Evolutionary conservation across 2,113 vertebrate genomes (phyloP).

Genomic region (Larimichthys polyactis): DNA sequence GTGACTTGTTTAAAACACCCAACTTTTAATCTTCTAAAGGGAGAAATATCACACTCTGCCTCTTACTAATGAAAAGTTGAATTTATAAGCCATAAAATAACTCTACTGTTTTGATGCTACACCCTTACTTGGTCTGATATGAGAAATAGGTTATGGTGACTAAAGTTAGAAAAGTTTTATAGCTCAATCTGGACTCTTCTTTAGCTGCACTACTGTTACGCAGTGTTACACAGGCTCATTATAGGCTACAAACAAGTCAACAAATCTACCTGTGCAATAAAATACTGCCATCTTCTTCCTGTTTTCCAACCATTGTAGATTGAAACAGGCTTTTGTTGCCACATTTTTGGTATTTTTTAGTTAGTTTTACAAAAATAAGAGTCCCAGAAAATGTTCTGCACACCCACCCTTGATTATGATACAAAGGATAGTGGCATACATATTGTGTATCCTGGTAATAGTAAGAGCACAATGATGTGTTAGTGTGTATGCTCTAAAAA

Average conservation of each 20-base stretch:
- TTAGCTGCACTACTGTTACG: too few species aligned
- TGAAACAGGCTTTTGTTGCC: neutral
- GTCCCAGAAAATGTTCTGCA: neutral
- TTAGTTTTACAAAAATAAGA: neutral
- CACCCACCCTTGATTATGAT: neutral
- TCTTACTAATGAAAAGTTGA: neutral
- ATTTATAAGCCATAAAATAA: too few species aligned
- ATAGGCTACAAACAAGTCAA: too few species aligned
- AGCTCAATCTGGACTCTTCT: too few species aligned
- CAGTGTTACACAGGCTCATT: too few species aligned
- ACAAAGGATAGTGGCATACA: neutral
- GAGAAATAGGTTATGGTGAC: neutral
- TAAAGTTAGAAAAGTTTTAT: too few species aligned
- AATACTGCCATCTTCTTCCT: neutral
- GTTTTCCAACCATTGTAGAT: neutral
- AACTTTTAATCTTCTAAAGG: neutral
- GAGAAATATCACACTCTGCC: neutral
- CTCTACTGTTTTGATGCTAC: too few species aligned
- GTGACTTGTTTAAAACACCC: neutral
- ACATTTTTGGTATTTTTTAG: neutral
- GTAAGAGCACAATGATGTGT: neutral
- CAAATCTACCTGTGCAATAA: too few species aligned
- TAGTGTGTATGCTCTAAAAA: neutral
- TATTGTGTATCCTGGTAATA: neutral
- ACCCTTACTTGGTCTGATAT: neutral